Evolutionary conservation across 92 coral and sea anemone species (phyloP).

Genomic region (Paragorgia papillata): DNA sequence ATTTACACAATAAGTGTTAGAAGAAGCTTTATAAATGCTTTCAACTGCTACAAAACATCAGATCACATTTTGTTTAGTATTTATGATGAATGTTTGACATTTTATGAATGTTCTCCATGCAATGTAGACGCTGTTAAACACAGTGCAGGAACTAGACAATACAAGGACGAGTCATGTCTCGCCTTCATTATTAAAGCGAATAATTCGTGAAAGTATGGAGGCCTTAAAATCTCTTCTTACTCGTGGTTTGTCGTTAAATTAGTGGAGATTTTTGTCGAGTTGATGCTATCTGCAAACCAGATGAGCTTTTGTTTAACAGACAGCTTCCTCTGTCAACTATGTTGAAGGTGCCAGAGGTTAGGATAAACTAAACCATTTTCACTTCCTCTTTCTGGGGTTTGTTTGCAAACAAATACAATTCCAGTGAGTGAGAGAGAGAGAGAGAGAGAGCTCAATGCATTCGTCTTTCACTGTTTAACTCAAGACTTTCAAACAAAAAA

Average conservation of each 20-base stretch:
- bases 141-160: background rate
- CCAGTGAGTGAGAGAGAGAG: background rate
- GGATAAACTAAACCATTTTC: slow-evolving; percentile 4
- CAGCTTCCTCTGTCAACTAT: background rate
- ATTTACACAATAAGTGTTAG: background rate
- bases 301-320: background rate
- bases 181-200: background rate
- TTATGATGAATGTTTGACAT: background rate
- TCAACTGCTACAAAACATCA: background rate
- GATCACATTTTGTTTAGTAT: background rate
- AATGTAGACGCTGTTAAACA: background rate
- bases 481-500: background rate
- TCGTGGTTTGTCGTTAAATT: slow-evolving; percentile 1
- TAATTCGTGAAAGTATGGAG: background rate
- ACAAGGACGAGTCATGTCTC: background rate
- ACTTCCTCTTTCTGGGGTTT: slow-evolving; percentile 64
- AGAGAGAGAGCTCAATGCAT: no score
- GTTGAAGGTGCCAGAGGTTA: background rate
- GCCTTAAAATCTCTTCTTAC: background rate
- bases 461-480: background rate
- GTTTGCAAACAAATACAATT: slow-evolving; percentile 36
- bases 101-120: background rate
- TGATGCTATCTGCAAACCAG: background rate
- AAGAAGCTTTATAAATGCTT: background rate
- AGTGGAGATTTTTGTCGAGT: background rate